Conservation (phyloP, 2,113 vertebrate genomes). For the Embiotoca jacksoni region DNA sequence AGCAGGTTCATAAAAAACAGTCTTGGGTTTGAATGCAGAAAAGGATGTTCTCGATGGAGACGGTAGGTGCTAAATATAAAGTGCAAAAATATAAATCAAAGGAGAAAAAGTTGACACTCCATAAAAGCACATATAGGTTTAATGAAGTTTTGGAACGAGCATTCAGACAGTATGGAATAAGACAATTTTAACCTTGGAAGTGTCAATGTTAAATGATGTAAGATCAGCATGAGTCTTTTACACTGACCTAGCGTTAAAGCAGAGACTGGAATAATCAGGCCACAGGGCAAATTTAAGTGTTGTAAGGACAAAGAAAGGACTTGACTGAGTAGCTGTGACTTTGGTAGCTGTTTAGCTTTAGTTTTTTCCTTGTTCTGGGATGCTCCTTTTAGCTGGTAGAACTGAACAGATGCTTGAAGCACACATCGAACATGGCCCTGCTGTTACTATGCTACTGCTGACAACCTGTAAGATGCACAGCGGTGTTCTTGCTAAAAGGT, state of each 20-base stretch:
- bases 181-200: not conserved
- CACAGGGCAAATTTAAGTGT: not conserved
- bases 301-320: conserved; percentile 16
- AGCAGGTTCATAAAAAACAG: not conserved
- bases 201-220: not conserved
- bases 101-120: not conserved
- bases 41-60: not conserved
- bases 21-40: not conserved
- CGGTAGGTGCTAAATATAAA: not conserved
- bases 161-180: not conserved
- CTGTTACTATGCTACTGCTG: conserved; percentile 36
- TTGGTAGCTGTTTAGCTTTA: conserved; percentile 8
- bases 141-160: not conserved
- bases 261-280: not conserved
- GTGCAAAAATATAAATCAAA: conserved; percentile 5
- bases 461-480: conserved; percentile 47
- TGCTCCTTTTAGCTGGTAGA: conserved; percentile 31
- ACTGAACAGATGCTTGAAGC: conserved; percentile 39
- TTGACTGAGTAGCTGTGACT: conserved; percentile 32
- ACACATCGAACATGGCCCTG: not conserved
- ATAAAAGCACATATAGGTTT: not conserved
- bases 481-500: conserved; percentile 19
- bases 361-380: conserved; percentile 19
- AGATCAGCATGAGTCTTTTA: not conserved
- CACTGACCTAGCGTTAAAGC: conserved; percentile 22